Evolutionary conservation across 2,113 vertebrate genomes (phyloP).

Genomic region (Marcusenius ussheri): DNA sequence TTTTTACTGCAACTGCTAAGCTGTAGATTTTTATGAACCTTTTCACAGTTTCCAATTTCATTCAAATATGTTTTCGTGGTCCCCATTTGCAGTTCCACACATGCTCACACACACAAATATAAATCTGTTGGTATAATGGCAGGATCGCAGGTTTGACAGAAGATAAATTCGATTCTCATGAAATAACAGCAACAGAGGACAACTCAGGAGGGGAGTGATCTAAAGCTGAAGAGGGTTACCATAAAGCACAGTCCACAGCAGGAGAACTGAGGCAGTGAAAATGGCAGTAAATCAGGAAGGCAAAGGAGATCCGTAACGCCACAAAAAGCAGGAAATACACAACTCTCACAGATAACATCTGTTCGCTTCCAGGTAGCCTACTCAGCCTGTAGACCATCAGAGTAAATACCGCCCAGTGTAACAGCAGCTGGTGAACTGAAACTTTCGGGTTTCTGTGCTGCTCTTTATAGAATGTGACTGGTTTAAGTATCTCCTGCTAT

Average conservation of each 20-base stretch:
- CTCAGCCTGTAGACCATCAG: background rate
- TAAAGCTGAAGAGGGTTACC: constrained; percentile 19
- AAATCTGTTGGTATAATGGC: background rate
- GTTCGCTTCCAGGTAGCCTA: background rate
- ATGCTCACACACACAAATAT: background rate
- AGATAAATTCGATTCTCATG: background rate
- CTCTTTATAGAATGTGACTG: constrained; percentile 4
- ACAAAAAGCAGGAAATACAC: constrained; percentile 11
- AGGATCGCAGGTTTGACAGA: background rate
- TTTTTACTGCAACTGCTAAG: background rate
- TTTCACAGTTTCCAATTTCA: background rate
- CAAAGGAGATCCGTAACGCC: constrained; percentile 9
- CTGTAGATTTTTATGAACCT: background rate
- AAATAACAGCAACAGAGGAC: background rate
- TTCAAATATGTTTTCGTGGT: background rate
- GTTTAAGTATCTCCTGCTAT: background rate
- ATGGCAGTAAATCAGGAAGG: constrained; percentile 25
- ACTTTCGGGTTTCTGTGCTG: background rate
- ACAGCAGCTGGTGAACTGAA: background rate
- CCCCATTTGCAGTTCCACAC: background rate
- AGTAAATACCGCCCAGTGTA: background rate
- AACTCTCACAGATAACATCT: constrained; percentile 12
- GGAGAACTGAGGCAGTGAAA: constrained; percentile 20
- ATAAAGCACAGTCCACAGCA: constrained; percentile 3
- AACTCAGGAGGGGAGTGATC: background rate